These are phyloP conservation scores for Ara ararauna DNA, from an alignment of 2,797 vertebrate species.

Conservation along the genomic window DNA sequence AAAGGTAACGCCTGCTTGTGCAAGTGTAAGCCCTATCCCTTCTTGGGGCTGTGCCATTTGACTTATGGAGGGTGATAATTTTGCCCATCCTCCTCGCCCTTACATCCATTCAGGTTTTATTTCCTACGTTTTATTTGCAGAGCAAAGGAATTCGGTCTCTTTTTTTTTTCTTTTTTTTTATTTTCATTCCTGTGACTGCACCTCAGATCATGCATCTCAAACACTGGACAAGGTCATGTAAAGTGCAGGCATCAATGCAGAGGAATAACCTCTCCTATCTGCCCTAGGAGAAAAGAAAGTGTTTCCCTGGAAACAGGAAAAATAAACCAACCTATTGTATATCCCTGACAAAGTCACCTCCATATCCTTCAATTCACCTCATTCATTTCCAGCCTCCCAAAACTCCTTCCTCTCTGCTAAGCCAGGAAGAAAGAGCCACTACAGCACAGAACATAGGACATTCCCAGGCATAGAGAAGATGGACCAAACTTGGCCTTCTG, in stretches of 20 bases:
- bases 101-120: neutral
- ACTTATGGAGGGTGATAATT: neutral
- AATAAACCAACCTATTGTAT: neutral
- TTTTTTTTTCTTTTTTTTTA: neutral
- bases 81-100: neutral
- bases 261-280: neutral
- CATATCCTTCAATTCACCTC: neutral
- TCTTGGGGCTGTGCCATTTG: slow-evolving; percentile 8
- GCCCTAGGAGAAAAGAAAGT: neutral
- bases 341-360: neutral
- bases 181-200: neutral
- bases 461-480: neutral
- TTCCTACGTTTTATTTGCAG: neutral
- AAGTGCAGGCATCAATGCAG: neutral
- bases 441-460: neutral
- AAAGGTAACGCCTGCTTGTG: slow-evolving; percentile 34
- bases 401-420: neutral
- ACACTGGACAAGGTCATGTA: neutral
- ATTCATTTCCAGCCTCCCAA: neutral
- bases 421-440: neutral
- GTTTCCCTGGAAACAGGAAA: neutral
- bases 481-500: neutral
- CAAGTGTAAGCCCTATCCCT: neutral
- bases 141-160: neutral
- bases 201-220: neutral